phyloP scores from a whole-genome alignment of 2,113 vertebrate species.

The Pluvianellus socialis region DNA sequence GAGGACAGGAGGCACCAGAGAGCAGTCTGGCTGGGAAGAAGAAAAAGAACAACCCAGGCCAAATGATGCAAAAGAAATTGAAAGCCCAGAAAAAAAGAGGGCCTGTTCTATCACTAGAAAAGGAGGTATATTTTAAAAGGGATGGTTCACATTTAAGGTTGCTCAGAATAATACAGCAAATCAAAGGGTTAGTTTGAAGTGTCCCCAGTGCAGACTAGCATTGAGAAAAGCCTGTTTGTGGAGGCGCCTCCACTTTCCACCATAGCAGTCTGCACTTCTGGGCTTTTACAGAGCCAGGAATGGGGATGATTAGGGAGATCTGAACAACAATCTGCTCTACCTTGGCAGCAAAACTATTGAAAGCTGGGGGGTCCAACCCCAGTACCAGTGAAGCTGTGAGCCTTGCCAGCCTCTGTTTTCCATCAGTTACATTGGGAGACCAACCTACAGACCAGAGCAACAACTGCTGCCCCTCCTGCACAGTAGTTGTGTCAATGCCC shows the following conservation, averaged over 20 bases:
- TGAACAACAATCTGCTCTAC: background rate
- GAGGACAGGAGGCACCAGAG: background rate
- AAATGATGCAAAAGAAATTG: background rate
- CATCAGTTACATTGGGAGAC: background rate
- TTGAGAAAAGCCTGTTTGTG: background rate
- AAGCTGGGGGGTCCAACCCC: background rate
- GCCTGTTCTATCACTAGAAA: background rate
- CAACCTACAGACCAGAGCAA: background rate
- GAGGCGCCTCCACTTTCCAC: background rate
- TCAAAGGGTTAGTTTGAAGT: background rate
- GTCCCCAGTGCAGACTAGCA: background rate
- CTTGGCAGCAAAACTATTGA: background rate
- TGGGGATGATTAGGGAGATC: background rate
- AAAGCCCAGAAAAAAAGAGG: background rate
- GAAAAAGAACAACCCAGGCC: background rate
- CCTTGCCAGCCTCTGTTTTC: background rate
- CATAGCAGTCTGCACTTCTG: background rate
- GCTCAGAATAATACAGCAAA: background rate
- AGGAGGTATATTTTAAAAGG: background rate
- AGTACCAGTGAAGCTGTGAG: background rate
- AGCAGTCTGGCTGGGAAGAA: background rate
- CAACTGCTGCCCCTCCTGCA: background rate
- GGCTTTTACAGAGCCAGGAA: background rate
- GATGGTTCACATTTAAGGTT: background rate
- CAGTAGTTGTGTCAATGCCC: background rate